Base-by-base conservation (phyloP, 2,888 invertebrate species). In the Dryobotodes eremita region DNA sequence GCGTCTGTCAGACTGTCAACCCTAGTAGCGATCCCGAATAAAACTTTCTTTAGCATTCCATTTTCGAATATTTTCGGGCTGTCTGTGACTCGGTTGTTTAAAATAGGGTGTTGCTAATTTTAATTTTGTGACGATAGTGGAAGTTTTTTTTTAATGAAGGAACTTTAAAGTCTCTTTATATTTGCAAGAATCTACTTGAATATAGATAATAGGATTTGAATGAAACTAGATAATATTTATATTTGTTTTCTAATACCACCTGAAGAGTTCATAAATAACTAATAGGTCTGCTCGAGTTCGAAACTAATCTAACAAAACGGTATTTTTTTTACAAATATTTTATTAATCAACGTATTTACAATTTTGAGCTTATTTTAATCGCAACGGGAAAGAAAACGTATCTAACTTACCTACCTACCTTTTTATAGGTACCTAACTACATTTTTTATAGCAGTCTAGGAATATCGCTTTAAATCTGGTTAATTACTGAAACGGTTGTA, bases 1-100 rank as follows among this genome's bases (percentile, higher is more conserved):
- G 80, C 17, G 69, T 36, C n/a, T 71, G 78, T 68, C 57, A 50
- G 31, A 11, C 57, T 81, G 88, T 71, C 88, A 85, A 75, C 81
- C 77, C 73, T 74, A 57, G 50, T 74, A 57, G 50, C n/a, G n/a
- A 73, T 66, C 66, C 48, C n/a, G 57, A 57, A 79, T 46, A 53
- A 57, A 84, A 61, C 31, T 68, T 64, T 55, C 11, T 26, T 48
- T 26, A 26, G 46, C 31, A 64, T 79, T 86, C 72, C 8, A 59
- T 65, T 5, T n/a, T 48, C 20, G 4, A 13, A 59, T 72, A 85
- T 73, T 75, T 80, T 85, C 75, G 31, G 66, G 5, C 36, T 62
- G 20, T 23, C 36, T 46, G 11, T 75, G 66, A 71, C 71, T 69
- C 42, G 61, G 3, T 36, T 17, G 42, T 42, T 70, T 46, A 11